Evolutionary conservation across 2,113 vertebrate species (phyloP).

Genomic region (Scalopus aquaticus): DNA sequence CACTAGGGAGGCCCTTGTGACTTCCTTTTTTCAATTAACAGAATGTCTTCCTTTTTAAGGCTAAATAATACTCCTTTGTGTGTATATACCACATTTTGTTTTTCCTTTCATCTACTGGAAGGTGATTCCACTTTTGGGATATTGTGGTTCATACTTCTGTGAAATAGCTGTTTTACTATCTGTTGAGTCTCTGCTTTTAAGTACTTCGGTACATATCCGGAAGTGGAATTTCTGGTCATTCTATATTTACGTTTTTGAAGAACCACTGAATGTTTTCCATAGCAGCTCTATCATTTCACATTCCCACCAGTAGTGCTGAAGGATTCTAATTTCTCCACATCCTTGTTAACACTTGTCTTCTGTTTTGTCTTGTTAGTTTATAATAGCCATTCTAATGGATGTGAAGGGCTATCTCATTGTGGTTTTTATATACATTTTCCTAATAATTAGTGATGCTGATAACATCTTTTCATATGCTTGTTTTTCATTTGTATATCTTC

Average conservation of each 20-base stretch:
- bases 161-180: too few species aligned
- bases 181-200: too few species aligned
- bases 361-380: neutral
- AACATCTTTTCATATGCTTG: neutral
- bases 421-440: too few species aligned
- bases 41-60: neutral
- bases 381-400: neutral
- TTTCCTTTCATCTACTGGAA: neutral
- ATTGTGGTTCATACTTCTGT: neutral
- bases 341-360: neutral
- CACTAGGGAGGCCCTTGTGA: too few species aligned
- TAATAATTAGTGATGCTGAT: too few species aligned
- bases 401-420: neutral
- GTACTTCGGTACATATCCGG: neutral
- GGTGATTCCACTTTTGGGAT: neutral
- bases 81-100: neutral
- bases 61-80: neutral
- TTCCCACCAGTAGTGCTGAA: neutral
- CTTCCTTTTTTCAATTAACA: neutral
- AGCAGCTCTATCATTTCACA: neutral
- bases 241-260: conserved; percentile 31
- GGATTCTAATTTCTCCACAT: neutral
- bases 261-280: neutral
- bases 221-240: neutral
- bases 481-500: neutral